Evolutionary conservation across 2,797 vertebrate genomes (phyloP).

Genomic region (Arctocebus calabarensis): DNA sequence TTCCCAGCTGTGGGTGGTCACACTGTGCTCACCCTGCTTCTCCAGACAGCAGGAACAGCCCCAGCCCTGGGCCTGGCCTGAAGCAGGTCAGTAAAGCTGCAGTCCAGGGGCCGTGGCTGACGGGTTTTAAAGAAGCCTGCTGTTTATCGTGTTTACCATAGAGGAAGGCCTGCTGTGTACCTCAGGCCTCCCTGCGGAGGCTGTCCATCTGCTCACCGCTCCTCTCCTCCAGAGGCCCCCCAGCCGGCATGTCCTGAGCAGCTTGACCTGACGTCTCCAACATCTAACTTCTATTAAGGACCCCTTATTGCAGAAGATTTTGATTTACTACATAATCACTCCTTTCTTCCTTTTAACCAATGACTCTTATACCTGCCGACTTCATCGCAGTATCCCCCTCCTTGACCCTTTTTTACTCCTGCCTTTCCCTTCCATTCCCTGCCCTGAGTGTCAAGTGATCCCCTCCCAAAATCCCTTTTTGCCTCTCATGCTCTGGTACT

Average conservation of each 20-base stretch:
- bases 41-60: neutral
- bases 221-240: rapidly evolving
- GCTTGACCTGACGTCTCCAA: neutral
- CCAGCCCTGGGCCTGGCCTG: neutral
- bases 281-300: neutral
- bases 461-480: no score
- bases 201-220: rapidly evolving
- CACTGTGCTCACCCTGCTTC: neutral
- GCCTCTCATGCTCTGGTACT: no score
- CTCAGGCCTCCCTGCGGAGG: neutral
- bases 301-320: neutral
- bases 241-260: neutral
- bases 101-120: neutral
- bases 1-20: neutral
- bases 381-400: no score
- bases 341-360: neutral
- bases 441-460: no score
- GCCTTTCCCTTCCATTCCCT: no score
- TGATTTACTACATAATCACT: neutral
- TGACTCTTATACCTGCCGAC: neutral
- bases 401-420: no score
- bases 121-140: neutral
- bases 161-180: neutral
- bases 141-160: neutral
- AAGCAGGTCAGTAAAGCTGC: neutral